Base-by-base conservation (phyloP, 2,797 vertebrate species). In the Hemitrygon akajei region DNA sequence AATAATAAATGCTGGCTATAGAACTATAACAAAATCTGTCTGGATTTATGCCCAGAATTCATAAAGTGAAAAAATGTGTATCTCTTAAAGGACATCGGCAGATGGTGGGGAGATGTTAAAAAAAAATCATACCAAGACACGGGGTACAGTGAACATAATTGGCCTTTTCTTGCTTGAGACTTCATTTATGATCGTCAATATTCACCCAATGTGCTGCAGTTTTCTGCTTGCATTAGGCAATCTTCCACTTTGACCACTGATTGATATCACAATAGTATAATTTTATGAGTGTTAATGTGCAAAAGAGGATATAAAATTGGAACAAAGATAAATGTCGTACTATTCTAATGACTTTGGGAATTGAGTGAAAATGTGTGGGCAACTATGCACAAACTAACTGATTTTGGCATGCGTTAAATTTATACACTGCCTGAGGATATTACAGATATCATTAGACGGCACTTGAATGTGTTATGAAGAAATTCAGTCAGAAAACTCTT, bases 321-420 rank as follows among this genome's bases (percentile, higher is more conserved):
- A 75, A 76, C 69, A 75, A 75, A 73, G 40, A 76, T 37, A 37
- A 56, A 75, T 92, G 27, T 37, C 91, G 22, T 40, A 14, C n/a
- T 40, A 47, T n/a, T 25, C 71, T 92, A 93, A 76, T 4, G 0
- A 93, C 71, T 73, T 63, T 75, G 71, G 71, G 27, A 76, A 93
- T 73, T 93, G 71, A 47, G 37, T 73, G 22, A 75, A 93, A 93
- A 93, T 58, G 40, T 56, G 6, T 47, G 37, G 37, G 37, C 91
- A 93, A 76, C 91, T 25, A 9, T 56, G 71, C 40, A 75, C 71
- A 75, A 93, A 75, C 71, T 18, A 75, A 75, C 91, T 47, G 40
- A 75, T 93, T 93, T 93, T 93, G 69, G 69, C 91, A 93, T 75
- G 40, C 71, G 56, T 93, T 93, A 73, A 27, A 93, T 75, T 75